Evolutionary conservation across 64 coral and sea anemone genomes (phyloP), one percentile per base, ranked within the genome.

Genomic region (Montipora sp.): DNA sequence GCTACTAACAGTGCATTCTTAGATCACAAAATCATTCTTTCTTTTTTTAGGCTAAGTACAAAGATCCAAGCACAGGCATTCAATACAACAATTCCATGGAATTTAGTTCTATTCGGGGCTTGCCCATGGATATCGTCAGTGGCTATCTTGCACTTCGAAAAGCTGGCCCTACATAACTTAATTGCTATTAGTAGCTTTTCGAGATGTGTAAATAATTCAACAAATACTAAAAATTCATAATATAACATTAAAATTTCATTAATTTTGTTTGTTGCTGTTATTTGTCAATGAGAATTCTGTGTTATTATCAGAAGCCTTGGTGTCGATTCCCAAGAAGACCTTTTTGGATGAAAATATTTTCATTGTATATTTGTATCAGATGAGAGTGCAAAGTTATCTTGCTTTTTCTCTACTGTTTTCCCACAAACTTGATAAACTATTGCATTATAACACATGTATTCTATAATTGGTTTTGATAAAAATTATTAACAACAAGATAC

Each of bases 51-150:
- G 94, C 98, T 7, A 99, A 99, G 58, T 99, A 99, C 87, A 99
- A 99, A 75, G 98, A 99, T 65, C 98, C 98, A 6, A 93, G 94
- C 51, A 99, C 98, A 71, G 92, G 94, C 75, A 96, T 99, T 55
- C 84, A 88, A 18, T 99, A 96, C 74, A 94, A 92, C 80, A 96
- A 89, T 77, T 80, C 94, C 5, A 75, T 87, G 83, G 98, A 99
- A 86, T 99, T 99, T 79, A 81, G 91, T 47, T 96, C 98, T 21
- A 94, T 96, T 68, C 77, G 98, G 7, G 94, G 90, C 57, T 81
- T 99, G 74, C 98, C 98, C 43, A 94, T 92, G 84, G 98, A 99
- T 51, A 99, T 99, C 77, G 94, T 99, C 3, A 95, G 77, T 77
- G 98, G 98, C 23, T 99, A 99, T 59, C 83, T 99, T 65, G 80